Evolutionary conservation across 2,888 invertebrate species (phyloP).

Genomic region (Quadroppia sp.): DNA sequence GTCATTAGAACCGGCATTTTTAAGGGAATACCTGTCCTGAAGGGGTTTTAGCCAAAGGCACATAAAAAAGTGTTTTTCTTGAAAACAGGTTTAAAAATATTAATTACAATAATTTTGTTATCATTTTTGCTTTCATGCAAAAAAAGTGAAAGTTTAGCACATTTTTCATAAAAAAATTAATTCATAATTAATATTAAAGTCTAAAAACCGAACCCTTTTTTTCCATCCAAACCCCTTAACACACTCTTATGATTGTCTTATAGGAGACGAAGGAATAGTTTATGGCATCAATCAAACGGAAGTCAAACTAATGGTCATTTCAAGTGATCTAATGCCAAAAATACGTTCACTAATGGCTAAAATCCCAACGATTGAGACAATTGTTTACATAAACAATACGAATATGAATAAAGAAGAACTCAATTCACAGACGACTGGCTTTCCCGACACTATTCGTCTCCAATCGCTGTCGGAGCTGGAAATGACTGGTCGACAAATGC

Average conservation of each 20-base stretch:
- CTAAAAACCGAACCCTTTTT: too few species aligned
- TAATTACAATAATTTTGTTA: too few species aligned
- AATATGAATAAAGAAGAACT: not conserved
- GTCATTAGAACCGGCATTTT: not conserved
- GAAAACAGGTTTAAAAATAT: too few species aligned
- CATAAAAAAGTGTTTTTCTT: too few species aligned
- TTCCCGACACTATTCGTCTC: conserved; percentile 16
- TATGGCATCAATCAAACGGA: conserved; percentile 91
- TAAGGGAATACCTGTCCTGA: too few species aligned
- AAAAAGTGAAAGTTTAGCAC: not conserved
- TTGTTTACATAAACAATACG: conserved; percentile 27
- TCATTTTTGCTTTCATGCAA: too few species aligned
- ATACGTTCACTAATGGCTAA: not conserved
- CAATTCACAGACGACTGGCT: not conserved
- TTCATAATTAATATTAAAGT: not conserved
- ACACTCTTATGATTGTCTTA: too few species aligned
- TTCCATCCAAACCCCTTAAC: not conserved
- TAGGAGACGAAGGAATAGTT: conserved; percentile 57
- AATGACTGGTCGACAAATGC: not conserved
- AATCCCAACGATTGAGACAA: conserved; percentile 5
- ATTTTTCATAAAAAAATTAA: not conserved
- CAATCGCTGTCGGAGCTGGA: conserved; percentile 26
- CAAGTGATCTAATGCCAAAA: conserved; percentile 74
- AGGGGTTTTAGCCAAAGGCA: too few species aligned
- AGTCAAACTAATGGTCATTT: conserved; percentile 85